A percentile compares a stretch with the other conserved stretches of the same genome.
These are phyloP conservation scores for Siniperca obscura DNA, from an alignment of 2,797 vertebrate species.

Conservation along the genomic window DNA sequence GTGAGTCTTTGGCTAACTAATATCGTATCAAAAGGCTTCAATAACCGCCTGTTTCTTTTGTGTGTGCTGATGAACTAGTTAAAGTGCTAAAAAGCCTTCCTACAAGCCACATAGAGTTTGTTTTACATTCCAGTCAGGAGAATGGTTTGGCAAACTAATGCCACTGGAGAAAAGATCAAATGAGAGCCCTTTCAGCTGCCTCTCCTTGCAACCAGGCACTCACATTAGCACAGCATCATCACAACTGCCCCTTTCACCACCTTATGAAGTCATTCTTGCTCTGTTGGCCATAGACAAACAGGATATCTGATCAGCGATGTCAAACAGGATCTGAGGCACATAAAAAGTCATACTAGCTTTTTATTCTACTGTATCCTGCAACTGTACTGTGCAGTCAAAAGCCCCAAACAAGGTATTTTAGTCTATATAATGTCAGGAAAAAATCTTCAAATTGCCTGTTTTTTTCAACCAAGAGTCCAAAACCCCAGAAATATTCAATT, in stretches of 20 bases:
- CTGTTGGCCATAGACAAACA: background rate
- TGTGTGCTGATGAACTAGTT: background rate
- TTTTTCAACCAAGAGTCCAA: background rate
- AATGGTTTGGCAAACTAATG: constrained; percentile 12
- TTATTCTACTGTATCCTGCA: background rate
- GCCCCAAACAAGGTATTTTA: background rate
- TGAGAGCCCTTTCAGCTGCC: background rate
- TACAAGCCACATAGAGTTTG: background rate
- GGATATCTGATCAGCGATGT: background rate
- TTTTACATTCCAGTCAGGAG: constrained; percentile 19
- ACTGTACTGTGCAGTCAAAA: background rate
- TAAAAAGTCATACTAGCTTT: background rate
- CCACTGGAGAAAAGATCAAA: constrained; percentile 5
- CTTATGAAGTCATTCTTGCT: background rate
- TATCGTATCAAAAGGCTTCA: background rate
- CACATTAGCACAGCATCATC: constrained; percentile 5
- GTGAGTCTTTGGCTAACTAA: background rate
- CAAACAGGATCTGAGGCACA: constrained; percentile 1
- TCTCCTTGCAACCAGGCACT: constrained; percentile 1
- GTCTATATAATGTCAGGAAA: background rate
- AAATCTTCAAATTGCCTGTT: background rate
- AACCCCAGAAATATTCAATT: background rate
- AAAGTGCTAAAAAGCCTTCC: constrained; percentile 13
- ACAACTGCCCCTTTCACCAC: background rate
- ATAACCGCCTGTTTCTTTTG: background rate